Evolutionary conservation across 2,113 vertebrate genomes (phyloP).

Genomic region (Neogale vison): DNA sequence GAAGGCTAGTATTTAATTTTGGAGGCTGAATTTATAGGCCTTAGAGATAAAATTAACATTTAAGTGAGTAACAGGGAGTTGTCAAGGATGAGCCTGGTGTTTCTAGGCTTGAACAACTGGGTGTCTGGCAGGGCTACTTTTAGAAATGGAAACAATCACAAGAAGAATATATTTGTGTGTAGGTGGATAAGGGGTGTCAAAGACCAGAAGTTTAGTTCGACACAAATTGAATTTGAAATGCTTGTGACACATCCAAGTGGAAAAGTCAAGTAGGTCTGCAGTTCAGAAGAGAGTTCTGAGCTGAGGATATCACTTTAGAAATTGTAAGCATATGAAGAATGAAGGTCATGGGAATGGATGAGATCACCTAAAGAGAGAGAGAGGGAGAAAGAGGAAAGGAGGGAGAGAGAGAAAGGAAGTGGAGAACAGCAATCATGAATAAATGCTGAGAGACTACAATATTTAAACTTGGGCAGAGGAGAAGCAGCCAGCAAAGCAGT

Average conservation of each 20-base stretch:
- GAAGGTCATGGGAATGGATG: background rate
- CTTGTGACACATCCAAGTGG: conserved; percentile 13
- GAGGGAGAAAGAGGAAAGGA: background rate
- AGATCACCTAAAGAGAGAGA: background rate
- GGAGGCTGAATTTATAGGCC: background rate
- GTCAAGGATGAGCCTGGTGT: background rate
- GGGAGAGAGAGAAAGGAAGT: background rate
- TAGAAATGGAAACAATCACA: background rate
- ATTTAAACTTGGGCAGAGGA: background rate
- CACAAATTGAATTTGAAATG: background rate
- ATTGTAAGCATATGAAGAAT: background rate
- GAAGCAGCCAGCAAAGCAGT: background rate
- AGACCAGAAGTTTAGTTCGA: background rate
- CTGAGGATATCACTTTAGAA: background rate
- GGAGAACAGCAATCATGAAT: background rate
- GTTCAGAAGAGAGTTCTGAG: background rate
- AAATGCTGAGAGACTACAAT: background rate
- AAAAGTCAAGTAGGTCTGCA: background rate
- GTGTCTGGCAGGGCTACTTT: background rate
- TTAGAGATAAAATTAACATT: background rate
- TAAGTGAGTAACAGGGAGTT: background rate
- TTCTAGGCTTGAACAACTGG: background rate
- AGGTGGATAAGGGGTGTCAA: background rate
- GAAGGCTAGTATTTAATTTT: background rate
- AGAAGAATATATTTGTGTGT: conserved; percentile 2